These are phyloP conservation scores for Clarias macrocephalus DNA, from an alignment of 2,113 vertebrate species.

Conservation along the genomic window DNA sequence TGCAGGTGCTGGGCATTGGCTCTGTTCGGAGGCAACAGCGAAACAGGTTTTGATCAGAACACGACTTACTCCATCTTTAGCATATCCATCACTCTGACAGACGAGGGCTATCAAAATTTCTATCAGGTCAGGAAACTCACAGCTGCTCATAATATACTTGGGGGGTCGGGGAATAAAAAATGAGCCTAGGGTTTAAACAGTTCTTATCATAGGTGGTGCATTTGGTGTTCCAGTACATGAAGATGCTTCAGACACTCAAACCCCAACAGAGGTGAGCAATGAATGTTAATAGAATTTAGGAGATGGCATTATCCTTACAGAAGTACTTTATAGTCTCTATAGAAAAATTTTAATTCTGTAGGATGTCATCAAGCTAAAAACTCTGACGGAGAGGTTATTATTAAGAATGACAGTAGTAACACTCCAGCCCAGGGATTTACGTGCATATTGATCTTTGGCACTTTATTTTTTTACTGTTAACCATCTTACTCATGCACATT, in stretches of 20 bases:
- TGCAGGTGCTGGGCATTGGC: slow-evolving; percentile 90
- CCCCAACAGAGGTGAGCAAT: slow-evolving; percentile 83
- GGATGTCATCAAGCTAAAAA: background rate
- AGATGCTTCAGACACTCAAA: slow-evolving; percentile 89
- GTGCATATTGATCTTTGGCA: background rate
- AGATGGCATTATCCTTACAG: background rate
- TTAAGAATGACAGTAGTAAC: background rate
- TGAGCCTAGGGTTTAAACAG: background rate
- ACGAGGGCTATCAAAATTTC: slow-evolving; percentile 91
- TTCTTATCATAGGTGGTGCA: slow-evolving; percentile 80
- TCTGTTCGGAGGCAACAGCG: slow-evolving; percentile 92
- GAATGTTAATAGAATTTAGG: background rate
- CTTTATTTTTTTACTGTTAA: background rate
- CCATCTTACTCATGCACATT: background rate
- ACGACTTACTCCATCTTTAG: slow-evolving; percentile 94
- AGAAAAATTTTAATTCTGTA: background rate
- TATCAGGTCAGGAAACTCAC: slow-evolving; percentile 78
- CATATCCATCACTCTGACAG: slow-evolving; percentile 92
- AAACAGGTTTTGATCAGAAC: slow-evolving; percentile 95
- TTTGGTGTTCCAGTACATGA: slow-evolving; percentile 93
- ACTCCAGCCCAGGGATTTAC: background rate
- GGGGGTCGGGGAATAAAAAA: background rate
- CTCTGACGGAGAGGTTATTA: background rate
- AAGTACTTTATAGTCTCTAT: background rate
- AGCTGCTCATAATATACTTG: background rate